Conservation (phyloP, 2,888 invertebrate species). For the Cheilosia vernalis region DNA sequence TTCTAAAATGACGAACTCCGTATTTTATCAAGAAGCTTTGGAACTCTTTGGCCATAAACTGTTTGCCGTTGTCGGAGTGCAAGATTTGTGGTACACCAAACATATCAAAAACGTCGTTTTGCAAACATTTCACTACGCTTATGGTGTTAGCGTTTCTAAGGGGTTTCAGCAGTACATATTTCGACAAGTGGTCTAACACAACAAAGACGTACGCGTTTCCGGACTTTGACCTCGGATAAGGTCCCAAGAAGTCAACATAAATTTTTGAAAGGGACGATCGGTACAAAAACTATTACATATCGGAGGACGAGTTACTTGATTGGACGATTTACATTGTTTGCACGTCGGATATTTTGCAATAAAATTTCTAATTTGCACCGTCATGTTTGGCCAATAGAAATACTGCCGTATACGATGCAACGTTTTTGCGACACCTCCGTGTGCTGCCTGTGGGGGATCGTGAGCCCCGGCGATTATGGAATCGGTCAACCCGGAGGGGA, state of each 20-base stretch:
- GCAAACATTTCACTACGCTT: not conserved
- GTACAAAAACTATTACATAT: not conserved
- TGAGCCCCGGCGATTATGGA: slow-evolving; percentile 33
- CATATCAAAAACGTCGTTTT: not conserved
- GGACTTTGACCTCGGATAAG: not conserved
- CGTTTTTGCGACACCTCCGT: slow-evolving; percentile 22
- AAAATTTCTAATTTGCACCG: slow-evolving; percentile 3
- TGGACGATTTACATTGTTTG: slow-evolving; percentile 10
- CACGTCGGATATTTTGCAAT: not conserved
- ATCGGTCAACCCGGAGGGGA: slow-evolving; percentile 17
- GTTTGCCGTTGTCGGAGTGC: slow-evolving; percentile 76
- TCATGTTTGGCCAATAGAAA: slow-evolving; percentile 9
- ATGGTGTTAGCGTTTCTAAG: slow-evolving; percentile 2
- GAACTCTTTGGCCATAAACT: slow-evolving; percentile 74
- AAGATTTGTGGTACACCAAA: slow-evolving; percentile 38
- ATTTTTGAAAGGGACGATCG: not conserved
- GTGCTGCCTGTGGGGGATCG: slow-evolving; percentile 10
- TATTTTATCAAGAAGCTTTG: slow-evolving; percentile 35
- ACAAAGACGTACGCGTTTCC: slow-evolving; percentile 2
- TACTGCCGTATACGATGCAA: slow-evolving; percentile 2
- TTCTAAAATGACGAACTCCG: slow-evolving; percentile 46
- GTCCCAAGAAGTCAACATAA: slow-evolving; percentile 7
- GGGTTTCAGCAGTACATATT: not conserved
- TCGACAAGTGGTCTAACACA: no score
- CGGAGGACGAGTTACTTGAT: not conserved